Evolutionary conservation across 2,797 vertebrate species (phyloP).

Genomic region (Anisognathus igniventris): DNA sequence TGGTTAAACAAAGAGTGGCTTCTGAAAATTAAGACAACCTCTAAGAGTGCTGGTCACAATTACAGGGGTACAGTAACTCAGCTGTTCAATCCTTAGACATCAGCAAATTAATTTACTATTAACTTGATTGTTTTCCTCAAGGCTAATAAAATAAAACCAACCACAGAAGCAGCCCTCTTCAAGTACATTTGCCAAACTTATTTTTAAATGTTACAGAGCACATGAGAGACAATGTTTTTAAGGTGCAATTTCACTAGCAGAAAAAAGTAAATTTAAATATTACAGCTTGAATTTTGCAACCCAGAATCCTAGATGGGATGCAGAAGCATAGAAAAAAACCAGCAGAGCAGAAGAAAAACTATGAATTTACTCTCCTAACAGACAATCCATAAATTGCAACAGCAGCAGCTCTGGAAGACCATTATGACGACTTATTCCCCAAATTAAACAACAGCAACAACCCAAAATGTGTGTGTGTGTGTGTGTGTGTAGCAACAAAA

Average conservation of each 20-base stretch:
- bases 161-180: not conserved
- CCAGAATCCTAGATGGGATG: not conserved
- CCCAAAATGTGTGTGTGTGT: not conserved
- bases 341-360: not conserved
- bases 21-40: not conserved
- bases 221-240: not conserved
- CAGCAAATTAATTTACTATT: conserved; percentile 11
- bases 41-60: not conserved
- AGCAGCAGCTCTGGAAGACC: not conserved
- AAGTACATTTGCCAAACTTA: not conserved
- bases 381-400: not conserved
- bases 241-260: not conserved
- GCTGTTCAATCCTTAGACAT: not conserved
- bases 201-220: not conserved
- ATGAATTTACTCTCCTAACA: not conserved
- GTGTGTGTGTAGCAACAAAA: not conserved
- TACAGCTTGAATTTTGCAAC: not conserved
- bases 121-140: not conserved
- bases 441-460: not conserved
- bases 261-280: not conserved
- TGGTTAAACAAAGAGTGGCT: not conserved
- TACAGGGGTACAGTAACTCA: not conserved
- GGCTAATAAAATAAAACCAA: not conserved
- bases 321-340: not conserved
- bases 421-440: not conserved